Conservation (phyloP, 1,140 invertebrate species). For the Drosophila nigrodunni region DNA sequence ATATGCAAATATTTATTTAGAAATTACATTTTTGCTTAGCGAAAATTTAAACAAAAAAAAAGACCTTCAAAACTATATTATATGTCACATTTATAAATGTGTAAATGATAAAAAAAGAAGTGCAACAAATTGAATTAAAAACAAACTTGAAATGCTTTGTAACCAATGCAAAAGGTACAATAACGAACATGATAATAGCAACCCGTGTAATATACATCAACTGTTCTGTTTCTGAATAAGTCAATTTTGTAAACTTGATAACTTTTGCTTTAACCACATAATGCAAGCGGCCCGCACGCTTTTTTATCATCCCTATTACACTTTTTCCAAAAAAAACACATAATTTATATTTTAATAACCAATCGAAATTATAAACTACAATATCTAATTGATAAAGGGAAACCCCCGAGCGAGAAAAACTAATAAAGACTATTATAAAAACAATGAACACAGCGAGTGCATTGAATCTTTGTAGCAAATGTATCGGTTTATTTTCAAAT, state of each 20-base stretch:
- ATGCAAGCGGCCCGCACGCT: slow-evolving; percentile 62
- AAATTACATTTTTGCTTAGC: slow-evolving; percentile 70
- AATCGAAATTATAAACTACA: slow-evolving; percentile 51
- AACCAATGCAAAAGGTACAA: slow-evolving; percentile 22
- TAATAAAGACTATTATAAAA: slow-evolving; percentile 77
- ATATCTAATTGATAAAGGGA: slow-evolving; percentile 37
- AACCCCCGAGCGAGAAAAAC: slow-evolving; percentile 54
- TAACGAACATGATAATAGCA: slow-evolving; percentile 25
- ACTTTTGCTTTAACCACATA: slow-evolving; percentile 9
- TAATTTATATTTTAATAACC: slow-evolving; percentile 67
- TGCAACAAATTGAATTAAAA: slow-evolving; percentile 47
- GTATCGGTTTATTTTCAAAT: slow-evolving; percentile 24
- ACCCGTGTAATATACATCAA: slow-evolving; percentile 38
- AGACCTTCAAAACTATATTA: slow-evolving; percentile 33
- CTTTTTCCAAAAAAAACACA: not conserved
- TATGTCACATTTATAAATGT: slow-evolving; percentile 46
- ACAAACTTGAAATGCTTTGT: slow-evolving; percentile 29
- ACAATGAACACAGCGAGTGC: slow-evolving; percentile 18
- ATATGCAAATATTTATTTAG: slow-evolving; percentile 52
- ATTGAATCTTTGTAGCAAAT: not conserved
- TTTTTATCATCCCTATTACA: slow-evolving; percentile 29
- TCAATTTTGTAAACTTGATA: slow-evolving; percentile 24
- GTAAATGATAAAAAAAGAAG: slow-evolving; percentile 17
- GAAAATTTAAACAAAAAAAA: slow-evolving; percentile 50
- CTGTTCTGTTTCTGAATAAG: slow-evolving; percentile 22